phyloP scores from a whole-genome alignment of 2,797 vertebrate genomes.

The Xiphorhynchus erythropygius region DNA sequence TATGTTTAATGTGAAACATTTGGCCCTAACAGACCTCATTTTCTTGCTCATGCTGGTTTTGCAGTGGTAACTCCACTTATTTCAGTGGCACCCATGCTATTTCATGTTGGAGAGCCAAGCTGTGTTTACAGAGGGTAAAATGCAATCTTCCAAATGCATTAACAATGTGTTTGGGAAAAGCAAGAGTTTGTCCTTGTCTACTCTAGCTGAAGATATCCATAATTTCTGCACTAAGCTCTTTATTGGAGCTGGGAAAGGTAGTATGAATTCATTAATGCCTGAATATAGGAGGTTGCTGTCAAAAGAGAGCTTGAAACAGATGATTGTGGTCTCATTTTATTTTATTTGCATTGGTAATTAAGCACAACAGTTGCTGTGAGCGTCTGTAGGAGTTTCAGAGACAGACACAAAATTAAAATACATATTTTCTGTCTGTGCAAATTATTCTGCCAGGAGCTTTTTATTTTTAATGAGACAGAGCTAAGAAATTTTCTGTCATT shows the following conservation, averaged over 20 bases:
- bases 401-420: not conserved
- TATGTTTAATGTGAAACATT: constrained; percentile 30
- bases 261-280: not conserved
- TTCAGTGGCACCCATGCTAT: not conserved
- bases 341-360: not conserved
- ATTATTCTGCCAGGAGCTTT: not conserved
- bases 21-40: not conserved
- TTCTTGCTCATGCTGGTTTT: not conserved
- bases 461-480: not conserved
- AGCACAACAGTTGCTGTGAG: not conserved
- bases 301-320: not conserved
- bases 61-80: not conserved
- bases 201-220: not conserved
- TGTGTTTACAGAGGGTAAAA: not conserved
- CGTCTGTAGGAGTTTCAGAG: not conserved
- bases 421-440: not conserved
- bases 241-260: not conserved
- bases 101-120: not conserved
- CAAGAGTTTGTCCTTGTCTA: not conserved
- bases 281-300: not conserved
- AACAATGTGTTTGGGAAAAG: not conserved
- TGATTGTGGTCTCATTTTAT: not conserved
- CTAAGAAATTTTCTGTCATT: not conserved
- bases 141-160: not conserved
- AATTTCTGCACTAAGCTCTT: not conserved